Base-by-base conservation (phyloP, 92 coral and sea anemone genomes). In the Porites evermanni region DNA sequence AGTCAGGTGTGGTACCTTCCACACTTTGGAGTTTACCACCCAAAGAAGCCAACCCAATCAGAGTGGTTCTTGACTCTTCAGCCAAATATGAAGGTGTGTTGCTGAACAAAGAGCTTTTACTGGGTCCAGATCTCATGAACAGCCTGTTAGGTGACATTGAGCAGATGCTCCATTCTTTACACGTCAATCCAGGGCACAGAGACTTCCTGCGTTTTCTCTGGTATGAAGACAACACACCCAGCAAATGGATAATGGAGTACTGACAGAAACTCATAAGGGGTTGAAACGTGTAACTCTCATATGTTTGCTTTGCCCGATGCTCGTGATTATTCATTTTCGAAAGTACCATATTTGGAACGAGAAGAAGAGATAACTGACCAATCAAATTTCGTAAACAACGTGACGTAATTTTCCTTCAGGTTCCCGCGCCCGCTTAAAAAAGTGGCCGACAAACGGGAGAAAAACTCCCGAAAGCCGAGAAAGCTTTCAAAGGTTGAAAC, bases 181-280 rank as follows among this genome's bases (percentile, higher is more conserved):
- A 29, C 8, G 74, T 32, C 0, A 3, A 52, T 70, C 54, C 74
- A 29, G 53, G 1, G 74, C 21, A 70, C 74, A 70, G 82, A 84
- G 72, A 84, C 64, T 75, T 75, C 70, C 65, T 84, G 12, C 82
- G 65, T 67, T 86, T 86, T 50, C 78, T 86, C 64, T 86, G 89
- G 84, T 86, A 76, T 32, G 67, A 86, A 38, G 52, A 77, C 77
- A 86, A 86, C 70, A 61, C 44, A 59, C 71, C 78, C 0, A 53
- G 76, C 58, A 18, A 67, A 44, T n/a, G 2, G 74, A 77, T 86
- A 77, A 64, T 83, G 14, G 60, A 86, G 63, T 78, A 86, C 73
- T 54, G 2, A 26, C 21, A 21, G 21, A 21, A 21, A 21, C 21
- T 21, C 21, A 21, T 21, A 21, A 21, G 21, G 21, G 21, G 21